phyloP scores from a whole-genome alignment of 2,888 invertebrate species.

The Plebejus anna region DNA sequence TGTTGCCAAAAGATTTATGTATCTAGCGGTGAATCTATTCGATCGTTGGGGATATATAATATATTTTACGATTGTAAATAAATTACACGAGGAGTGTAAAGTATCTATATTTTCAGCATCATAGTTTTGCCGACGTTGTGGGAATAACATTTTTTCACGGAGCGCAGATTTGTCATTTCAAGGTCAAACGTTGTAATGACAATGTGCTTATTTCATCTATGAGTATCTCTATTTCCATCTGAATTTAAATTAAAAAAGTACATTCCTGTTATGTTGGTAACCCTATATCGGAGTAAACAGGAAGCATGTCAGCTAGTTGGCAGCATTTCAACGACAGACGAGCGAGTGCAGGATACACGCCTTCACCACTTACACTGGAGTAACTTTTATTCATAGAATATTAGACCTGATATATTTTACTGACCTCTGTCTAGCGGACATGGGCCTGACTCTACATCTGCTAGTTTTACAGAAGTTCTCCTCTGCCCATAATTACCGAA shows the following conservation, averaged over 20 bases:
- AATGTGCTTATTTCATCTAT: too few relatives aligned
- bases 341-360: constrained; percentile 38
- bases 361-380: constrained; percentile 1
- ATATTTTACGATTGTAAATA: background rate
- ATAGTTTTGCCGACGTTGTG: background rate
- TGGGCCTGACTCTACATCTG: background rate
- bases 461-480: too few relatives aligned
- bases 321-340: constrained; percentile 68
- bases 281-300: constrained; percentile 57
- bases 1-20: constrained; percentile 19
- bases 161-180: too few relatives aligned
- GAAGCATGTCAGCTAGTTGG: constrained; percentile 65
- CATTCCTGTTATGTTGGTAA: constrained; percentile 15
- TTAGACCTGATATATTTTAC: background rate
- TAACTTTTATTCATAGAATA: background rate
- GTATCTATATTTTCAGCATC: background rate
- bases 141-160: too few relatives aligned
- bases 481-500: too few relatives aligned
- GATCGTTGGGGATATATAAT: too few relatives aligned
- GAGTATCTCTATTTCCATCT: background rate
- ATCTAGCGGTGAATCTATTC: background rate
- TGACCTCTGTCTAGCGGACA: background rate
- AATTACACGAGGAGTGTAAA: background rate
- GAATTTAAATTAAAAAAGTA: constrained; percentile 1
- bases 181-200: too few relatives aligned